Conservation (phyloP, 2,888 invertebrate species). For the Drosophila recens region DNA sequence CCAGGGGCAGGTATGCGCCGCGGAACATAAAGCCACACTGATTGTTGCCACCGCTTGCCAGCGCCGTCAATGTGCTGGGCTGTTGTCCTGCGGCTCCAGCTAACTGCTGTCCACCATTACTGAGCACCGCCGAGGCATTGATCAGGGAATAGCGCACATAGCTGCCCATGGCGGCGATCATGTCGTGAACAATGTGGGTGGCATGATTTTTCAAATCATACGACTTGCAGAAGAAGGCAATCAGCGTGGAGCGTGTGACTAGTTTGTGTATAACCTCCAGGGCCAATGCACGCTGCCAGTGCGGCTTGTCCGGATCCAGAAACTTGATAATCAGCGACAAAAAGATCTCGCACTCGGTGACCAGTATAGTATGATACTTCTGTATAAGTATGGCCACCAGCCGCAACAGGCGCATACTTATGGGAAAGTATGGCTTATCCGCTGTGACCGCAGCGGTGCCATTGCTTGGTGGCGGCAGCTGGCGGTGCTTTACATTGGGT, state of each 20-base stretch:
- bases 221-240: slow-evolving; percentile 96
- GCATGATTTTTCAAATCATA: slow-evolving; percentile 98
- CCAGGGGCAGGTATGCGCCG: slow-evolving; percentile 96
- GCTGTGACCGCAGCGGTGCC: slow-evolving; percentile 88
- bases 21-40: slow-evolving; percentile 94
- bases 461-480: slow-evolving; percentile 84
- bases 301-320: slow-evolving; percentile 97
- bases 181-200: slow-evolving; percentile 97
- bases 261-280: slow-evolving; percentile 98
- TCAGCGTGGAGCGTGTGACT: slow-evolving; percentile 93
- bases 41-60: slow-evolving; percentile 85
- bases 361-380: slow-evolving; percentile 95
- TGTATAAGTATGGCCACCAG: slow-evolving; percentile 97
- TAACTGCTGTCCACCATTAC: slow-evolving; percentile 70
- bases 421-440: slow-evolving; percentile 98
- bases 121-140: slow-evolving; percentile 83
- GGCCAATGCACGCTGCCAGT: slow-evolving; percentile 98
- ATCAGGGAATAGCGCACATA: slow-evolving; percentile 97
- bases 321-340: slow-evolving; percentile 98
- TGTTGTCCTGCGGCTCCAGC: slow-evolving; percentile 38
- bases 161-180: slow-evolving; percentile 96
- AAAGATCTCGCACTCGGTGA: slow-evolving; percentile 99
- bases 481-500: slow-evolving; percentile 98
- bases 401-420: slow-evolving; percentile 96
- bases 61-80: slow-evolving; percentile 64